Conservation (phyloP, 1,140 invertebrate genomes). For the Zaprionus davidi region DNA sequence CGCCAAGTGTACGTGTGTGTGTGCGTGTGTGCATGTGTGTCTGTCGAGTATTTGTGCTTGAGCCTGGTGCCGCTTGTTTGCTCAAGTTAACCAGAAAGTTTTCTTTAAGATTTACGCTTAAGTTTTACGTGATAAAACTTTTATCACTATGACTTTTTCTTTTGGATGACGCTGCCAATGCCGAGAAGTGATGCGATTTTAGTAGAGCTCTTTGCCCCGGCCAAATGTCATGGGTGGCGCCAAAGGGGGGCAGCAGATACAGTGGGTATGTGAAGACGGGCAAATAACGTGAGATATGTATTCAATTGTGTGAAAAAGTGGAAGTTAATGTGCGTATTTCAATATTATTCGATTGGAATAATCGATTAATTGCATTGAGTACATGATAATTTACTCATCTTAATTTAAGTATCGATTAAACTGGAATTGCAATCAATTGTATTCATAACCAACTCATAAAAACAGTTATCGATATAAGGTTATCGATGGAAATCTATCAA, state of each 20-base stretch:
- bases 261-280: not conserved
- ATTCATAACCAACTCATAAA: not conserved
- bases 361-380: not conserved
- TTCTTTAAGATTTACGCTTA: conserved; percentile 83
- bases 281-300: not conserved
- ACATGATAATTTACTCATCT: not conserved
- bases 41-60: conserved; percentile 32
- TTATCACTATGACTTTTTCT: conserved; percentile 76
- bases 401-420: not conserved
- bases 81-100: conserved; percentile 81
- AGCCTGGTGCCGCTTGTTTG: conserved; percentile 66
- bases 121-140: conserved; percentile 83
- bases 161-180: conserved; percentile 36
- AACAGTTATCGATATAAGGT: not conserved
- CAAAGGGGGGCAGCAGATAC: conserved; percentile 14
- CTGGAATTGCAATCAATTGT: not conserved
- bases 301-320: not conserved
- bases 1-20: conserved; percentile 26
- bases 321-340: not conserved
- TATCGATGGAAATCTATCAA: too few relatives aligned
- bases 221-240: conserved; percentile 36
- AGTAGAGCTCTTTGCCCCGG: conserved; percentile 50
- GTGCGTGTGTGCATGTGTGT: conserved; percentile 19
- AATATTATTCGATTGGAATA: not conserved
- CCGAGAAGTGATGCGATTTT: conserved; percentile 57